Conservation (phyloP, 2,888 invertebrate genomes). For the Amphipyra berbera region DNA sequence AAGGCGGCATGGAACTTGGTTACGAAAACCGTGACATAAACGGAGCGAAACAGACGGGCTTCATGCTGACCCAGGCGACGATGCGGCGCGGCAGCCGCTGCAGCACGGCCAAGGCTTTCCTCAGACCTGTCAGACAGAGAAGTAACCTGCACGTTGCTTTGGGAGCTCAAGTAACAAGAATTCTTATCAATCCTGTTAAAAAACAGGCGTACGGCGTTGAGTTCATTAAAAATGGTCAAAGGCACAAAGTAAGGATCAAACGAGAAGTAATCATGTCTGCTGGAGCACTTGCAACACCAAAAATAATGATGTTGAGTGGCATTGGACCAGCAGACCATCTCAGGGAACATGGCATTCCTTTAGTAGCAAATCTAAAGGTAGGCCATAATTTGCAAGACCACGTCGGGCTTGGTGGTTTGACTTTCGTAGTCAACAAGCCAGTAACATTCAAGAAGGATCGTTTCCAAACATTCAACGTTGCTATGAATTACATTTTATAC, state of each 20-base stretch:
- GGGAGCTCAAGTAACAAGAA: slow-evolving; percentile 93
- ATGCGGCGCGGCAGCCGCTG: slow-evolving; percentile 95
- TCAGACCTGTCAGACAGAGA: slow-evolving; percentile 94
- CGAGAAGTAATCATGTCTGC: slow-evolving; percentile 96
- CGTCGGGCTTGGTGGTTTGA: slow-evolving; percentile 95
- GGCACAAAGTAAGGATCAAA: slow-evolving; percentile 92
- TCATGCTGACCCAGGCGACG: slow-evolving; percentile 96
- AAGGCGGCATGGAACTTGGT: slow-evolving; percentile 95
- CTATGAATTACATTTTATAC: slow-evolving; percentile 94
- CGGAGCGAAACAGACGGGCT: slow-evolving; percentile 95
- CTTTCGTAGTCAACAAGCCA: slow-evolving; percentile 95
- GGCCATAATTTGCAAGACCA: slow-evolving; percentile 97
- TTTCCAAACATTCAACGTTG: slow-evolving; percentile 93
- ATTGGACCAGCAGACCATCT: slow-evolving; percentile 95
- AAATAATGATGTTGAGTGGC: slow-evolving; percentile 97
- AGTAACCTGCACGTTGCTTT: slow-evolving; percentile 95
- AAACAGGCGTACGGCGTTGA: slow-evolving; percentile 94
- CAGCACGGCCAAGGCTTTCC: slow-evolving; percentile 96
- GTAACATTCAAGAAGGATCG: slow-evolving; percentile 94
- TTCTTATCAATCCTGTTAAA: slow-evolving; percentile 92
- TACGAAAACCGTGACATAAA: slow-evolving; percentile 95
- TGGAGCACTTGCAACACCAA: slow-evolving; percentile 96
- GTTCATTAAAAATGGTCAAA: slow-evolving; percentile 91
- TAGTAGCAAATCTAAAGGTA: slow-evolving; percentile 93
- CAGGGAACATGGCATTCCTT: slow-evolving; percentile 92